Base-by-base conservation (phyloP, 1,140 invertebrate genomes). In the Vollenhovia emeryi region DNA sequence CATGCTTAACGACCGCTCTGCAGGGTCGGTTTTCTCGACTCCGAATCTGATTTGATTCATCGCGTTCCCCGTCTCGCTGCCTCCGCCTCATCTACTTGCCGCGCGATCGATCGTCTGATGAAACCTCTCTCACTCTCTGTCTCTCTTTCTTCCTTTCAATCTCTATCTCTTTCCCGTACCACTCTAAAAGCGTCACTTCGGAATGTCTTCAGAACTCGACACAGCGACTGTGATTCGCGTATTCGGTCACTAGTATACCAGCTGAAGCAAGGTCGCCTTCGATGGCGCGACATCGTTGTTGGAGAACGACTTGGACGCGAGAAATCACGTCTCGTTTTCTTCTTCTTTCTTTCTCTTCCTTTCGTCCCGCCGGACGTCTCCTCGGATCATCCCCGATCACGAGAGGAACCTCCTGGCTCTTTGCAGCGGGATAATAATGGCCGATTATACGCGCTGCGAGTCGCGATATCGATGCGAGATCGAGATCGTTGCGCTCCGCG, bases 401-500 rank as follows among this genome's bases (percentile, higher is more conserved):
- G 36, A 55, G 36, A 15, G 57, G 57, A 86, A 62, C 52, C 59
- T 73, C 33, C 6, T 27, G 24, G 15, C 33, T 27, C 36, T 48
- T 18, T 13, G 13, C 27, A 45, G 40, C 33, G 60, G 79, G 73
- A 89, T 82, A 36, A 79, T 87, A 75, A 60, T 52, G 82, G 73
- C 73, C 87, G 79, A 88, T 60, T 36, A 36, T 74, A 71, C 73
- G 80, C 57, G 64, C 33, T 13, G 73, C 55, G 48, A 73, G 66
- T 30, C 87, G 80, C 52, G 48, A 78, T 45, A 85, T 71, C 87
- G 87, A 78, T 50, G 73, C 80, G 86, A 88, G 86, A 71, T 55
- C 62, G n/a, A 59, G 40, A 62, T 62, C 40, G 55, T 78, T n/a
- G 15, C 18, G 33, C 36, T 68, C 52, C 78, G 48, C 48, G 62